phyloP scores from a whole-genome alignment of 2,888 invertebrate genomes.

The Melieria omissa region DNA sequence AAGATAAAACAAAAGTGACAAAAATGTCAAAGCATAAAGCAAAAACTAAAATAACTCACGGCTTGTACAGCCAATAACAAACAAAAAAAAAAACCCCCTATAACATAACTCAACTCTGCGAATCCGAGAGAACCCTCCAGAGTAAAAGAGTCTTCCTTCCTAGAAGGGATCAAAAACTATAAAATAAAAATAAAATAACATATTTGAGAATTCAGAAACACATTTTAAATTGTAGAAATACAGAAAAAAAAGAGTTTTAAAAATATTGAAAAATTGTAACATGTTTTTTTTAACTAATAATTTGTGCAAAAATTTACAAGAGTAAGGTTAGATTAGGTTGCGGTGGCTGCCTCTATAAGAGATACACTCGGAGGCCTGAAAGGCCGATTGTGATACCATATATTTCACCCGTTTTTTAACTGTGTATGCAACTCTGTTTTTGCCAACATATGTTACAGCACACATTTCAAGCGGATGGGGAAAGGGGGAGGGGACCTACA shows the following conservation, averaged over 20 bases:
- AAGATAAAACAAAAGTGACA: not conserved
- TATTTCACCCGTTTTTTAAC: no score
- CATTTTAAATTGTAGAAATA: not conserved
- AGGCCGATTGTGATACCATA: no score
- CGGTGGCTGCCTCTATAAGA: no score
- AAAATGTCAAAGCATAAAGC: not conserved
- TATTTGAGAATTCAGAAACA: not conserved
- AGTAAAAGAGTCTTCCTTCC: conserved; percentile 12
- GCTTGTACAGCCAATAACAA: not conserved
- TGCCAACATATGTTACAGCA: no score
- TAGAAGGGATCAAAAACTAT: conserved; percentile 10
- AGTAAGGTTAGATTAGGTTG: not conserved
- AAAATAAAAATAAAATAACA: no score
- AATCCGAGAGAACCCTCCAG: conserved; percentile 9
- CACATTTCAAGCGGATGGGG: no score
- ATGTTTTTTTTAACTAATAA: no score
- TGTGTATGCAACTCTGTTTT: no score
- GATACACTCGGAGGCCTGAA: no score
- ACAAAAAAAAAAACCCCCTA: not conserved
- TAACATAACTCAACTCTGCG: conserved; percentile 14
- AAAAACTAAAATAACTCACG: conserved; percentile 1
- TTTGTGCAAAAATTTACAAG: not conserved
- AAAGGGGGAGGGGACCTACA: no score
- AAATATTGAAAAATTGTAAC: no score
- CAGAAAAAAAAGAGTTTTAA: no score